Conservation (phyloP, 2,113 vertebrate genomes). For the Cavia porcellus region DNA sequence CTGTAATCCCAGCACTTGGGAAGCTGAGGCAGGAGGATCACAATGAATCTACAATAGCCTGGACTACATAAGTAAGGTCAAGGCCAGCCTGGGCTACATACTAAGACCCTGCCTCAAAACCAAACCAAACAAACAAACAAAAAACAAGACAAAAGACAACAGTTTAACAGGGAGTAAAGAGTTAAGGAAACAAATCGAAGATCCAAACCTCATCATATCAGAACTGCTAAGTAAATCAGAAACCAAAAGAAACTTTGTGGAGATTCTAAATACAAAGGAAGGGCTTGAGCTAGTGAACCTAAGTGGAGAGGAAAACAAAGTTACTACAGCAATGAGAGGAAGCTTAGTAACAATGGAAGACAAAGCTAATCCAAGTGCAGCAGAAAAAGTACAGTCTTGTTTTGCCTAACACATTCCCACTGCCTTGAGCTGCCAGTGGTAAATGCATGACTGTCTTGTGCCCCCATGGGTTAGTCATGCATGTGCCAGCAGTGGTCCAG, state of each 20-base stretch:
- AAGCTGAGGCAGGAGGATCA: background rate
- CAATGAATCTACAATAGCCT: background rate
- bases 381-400: background rate
- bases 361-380: background rate
- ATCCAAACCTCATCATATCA: background rate
- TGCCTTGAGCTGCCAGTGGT: background rate
- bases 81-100: background rate
- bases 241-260: background rate
- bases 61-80: background rate
- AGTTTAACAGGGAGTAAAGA: background rate
- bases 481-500: background rate
- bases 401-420: background rate
- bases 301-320: background rate
- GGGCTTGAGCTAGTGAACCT: background rate
- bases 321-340: background rate
- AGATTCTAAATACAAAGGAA: background rate
- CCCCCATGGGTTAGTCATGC: background rate
- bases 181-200: constrained; percentile 10
- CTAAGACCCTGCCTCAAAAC: background rate
- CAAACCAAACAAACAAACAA: background rate
- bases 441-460: background rate
- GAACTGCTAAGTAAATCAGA: background rate
- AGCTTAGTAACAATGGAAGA: background rate
- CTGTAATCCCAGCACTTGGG: background rate
- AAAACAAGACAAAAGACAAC: background rate